phyloP scores from a whole-genome alignment of 2,888 invertebrate species.

The Oxyteleia sp. region DNA sequence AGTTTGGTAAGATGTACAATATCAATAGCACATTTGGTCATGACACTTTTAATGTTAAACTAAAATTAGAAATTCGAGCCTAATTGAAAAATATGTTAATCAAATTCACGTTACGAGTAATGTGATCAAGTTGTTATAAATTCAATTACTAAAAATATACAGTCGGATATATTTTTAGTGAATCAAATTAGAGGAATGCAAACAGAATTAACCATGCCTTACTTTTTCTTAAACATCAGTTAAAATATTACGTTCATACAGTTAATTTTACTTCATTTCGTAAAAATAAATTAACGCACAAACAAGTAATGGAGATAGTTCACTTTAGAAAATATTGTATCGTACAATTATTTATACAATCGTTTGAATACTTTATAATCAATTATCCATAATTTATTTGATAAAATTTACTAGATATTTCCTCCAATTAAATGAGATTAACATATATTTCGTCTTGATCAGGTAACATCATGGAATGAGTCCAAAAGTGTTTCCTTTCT shows the following conservation, averaged over 20 bases:
- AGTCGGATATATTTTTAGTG: conserved; percentile 14
- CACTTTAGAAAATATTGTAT: neutral
- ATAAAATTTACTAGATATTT: conserved; percentile 42
- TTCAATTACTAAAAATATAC: conserved; percentile 57
- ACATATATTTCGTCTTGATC: conserved; percentile 64
- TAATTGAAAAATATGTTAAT: conserved; percentile 45
- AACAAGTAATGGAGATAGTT: too few relatives aligned
- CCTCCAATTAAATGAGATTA: conserved; percentile 51
- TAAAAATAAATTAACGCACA: too few relatives aligned
- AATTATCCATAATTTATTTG: conserved; percentile 49
- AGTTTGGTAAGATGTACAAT: neutral
- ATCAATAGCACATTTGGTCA: conserved; percentile 14
- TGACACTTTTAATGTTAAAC: conserved; percentile 13
- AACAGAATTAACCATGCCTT: neutral
- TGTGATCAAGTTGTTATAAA: conserved; percentile 46
- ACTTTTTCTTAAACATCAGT: too few relatives aligned
- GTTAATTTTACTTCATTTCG: too few relatives aligned
- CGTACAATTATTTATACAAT: too few relatives aligned
- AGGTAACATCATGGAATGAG: conserved; percentile 46
- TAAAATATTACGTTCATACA: too few relatives aligned
- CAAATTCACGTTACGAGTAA: conserved; percentile 26
- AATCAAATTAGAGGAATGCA: conserved; percentile 16
- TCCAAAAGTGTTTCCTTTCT: conserved; percentile 51
- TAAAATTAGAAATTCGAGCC: conserved; percentile 33
- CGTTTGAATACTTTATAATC: neutral